Evolutionary conservation across 2,888 invertebrate species (phyloP), one percentile per base, ranked within the genome.

Genomic region (Orthonevra nobilis): DNA sequence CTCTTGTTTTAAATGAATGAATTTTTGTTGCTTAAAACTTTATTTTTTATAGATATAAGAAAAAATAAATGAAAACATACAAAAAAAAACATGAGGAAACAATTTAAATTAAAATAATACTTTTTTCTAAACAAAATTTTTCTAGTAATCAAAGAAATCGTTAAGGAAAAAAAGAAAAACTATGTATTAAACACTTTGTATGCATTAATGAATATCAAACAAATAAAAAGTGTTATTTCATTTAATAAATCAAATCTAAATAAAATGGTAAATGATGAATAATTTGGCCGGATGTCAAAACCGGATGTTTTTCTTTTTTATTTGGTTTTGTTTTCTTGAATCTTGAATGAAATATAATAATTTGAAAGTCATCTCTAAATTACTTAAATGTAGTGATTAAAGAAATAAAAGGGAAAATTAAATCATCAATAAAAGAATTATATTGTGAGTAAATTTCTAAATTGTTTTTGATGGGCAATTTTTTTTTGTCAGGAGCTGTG

Each of bases 351-450:
- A 28, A 19, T n/a, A n/a, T n/a, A n/a, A 34, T 42, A 17, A 70
- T 40, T 60, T 54, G 23, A 48, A 69, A 70, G 50, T 66, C 77
- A 73, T 72, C 64, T 79, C 28, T 42, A 56, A 66, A 58, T 32
- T 70, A 36, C 38, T 64, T 64, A 64, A 77, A 64, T 72, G 48
- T 73, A 73, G 73, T 54, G 60, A 60, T 12, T 50, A 73, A 64
- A 42, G 36, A 61, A 66, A 74, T 46, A 34, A 60, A 68, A 56
- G 56, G 12, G 19, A 7, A 7, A 68, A 60, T 72, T 77, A 58
- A 77, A n/a, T n/a, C n/a, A n/a, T n/a, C n/a, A n/a, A 77, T 72
- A 72, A 66, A 70, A 54, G 77, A 72, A 72, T 77, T 77, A n/a
- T n/a, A n/a, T n/a, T n/a, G n/a, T n/a, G n/a, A n/a, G n/a, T n/a